A percentile compares a stretch with the other conserved stretches of the same genome.
Conservation (phyloP, 2,113 vertebrate genomes). For the Butorides virescens region DNA sequence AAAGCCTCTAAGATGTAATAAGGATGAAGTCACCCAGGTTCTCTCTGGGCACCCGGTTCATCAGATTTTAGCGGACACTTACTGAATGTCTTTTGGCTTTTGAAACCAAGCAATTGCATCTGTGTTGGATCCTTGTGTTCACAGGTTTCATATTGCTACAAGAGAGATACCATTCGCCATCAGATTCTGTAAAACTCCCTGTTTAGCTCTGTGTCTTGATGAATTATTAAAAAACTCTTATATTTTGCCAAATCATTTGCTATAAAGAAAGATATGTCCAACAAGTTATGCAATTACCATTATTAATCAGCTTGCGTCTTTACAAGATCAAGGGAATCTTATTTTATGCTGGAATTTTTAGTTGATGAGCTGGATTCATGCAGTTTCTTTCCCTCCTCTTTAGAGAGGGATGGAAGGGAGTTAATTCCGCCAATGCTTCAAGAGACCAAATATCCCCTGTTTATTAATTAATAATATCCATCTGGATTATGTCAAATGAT, state of each 20-base stretch:
- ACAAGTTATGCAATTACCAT: slow-evolving; percentile 51
- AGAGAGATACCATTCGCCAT: not conserved
- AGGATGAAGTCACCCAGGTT: not conserved
- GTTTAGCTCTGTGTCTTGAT: not conserved
- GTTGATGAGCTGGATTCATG: slow-evolving; percentile 22
- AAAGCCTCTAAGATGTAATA: not conserved
- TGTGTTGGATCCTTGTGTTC: not conserved
- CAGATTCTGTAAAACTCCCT: not conserved
- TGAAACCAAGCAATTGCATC: not conserved
- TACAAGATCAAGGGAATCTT: slow-evolving; percentile 27
- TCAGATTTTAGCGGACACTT: not conserved
- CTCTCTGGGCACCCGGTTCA: not conserved
- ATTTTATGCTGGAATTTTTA: slow-evolving; percentile 41
- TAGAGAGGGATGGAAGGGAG: slow-evolving; percentile 14
- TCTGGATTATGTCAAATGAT: slow-evolving; percentile 9
- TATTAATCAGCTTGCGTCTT: slow-evolving; percentile 48
- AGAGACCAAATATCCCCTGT: slow-evolving; percentile 17
- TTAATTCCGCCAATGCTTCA: not conserved
- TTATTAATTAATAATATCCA: slow-evolving; percentile 59
- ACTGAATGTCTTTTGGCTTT: not conserved
- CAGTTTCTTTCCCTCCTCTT: slow-evolving; percentile 10
- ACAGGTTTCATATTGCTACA: not conserved
- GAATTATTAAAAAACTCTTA: not conserved
- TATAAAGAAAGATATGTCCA: not conserved
- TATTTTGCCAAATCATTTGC: slow-evolving; percentile 43